phyloP scores from a whole-genome alignment of 2,888 invertebrate species.

The Trachelus tabidus region DNA sequence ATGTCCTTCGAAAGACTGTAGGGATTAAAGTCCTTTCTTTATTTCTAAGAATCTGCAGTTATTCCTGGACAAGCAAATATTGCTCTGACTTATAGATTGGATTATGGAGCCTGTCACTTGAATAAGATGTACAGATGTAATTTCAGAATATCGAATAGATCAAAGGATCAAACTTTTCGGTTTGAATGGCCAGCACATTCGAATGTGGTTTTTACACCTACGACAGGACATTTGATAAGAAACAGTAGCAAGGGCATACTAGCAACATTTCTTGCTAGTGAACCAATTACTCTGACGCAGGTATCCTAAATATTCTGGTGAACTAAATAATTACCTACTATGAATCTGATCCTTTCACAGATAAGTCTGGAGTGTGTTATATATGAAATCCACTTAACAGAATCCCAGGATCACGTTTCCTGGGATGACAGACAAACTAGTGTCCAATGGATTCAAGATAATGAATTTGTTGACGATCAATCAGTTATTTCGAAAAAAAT shows the following conservation, averaged over 20 bases:
- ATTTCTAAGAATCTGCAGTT: neutral
- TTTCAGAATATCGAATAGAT: conserved; percentile 66
- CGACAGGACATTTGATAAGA: conserved; percentile 65
- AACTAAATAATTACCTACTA: neutral
- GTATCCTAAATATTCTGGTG: conserved; percentile 37
- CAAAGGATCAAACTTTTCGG: conserved; percentile 55
- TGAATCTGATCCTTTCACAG: conserved; percentile 25
- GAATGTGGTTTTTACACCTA: conserved; percentile 67
- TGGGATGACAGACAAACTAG: conserved; percentile 67
- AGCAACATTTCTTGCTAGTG: conserved; percentile 67
- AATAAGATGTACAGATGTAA: conserved; percentile 58
- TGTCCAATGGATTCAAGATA: conserved; percentile 50
- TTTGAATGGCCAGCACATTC: conserved; percentile 62
- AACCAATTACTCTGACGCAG: conserved; percentile 55
- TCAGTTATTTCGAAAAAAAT: conserved; percentile 40
- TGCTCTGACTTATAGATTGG: conserved; percentile 47
- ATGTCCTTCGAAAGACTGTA: neutral
- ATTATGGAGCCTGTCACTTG: conserved; percentile 62
- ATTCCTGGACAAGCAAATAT: neutral
- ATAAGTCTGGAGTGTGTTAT: conserved; percentile 40
- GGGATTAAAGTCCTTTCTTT: neutral
- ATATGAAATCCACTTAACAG: conserved; percentile 36
- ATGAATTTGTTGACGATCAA: conserved; percentile 10
- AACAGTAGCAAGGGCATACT: conserved; percentile 67
- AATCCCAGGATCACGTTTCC: conserved; percentile 38